Base-by-base conservation (phyloP, 2,888 invertebrate genomes). In the Sarcophaga variegata region DNA sequence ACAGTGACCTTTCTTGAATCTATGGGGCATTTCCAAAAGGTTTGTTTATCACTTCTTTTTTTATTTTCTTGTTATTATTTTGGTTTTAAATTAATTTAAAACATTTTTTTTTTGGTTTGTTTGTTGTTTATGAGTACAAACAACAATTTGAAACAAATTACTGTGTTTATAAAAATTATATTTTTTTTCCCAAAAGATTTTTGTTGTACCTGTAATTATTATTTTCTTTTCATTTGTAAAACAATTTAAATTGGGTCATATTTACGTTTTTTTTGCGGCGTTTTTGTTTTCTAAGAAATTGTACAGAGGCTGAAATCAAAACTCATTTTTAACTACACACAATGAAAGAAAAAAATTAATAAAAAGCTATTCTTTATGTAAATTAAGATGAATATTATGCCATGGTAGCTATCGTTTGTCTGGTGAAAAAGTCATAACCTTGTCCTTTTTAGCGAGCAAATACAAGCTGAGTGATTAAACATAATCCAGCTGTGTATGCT, bases 111-210 rank as follows among this genome's bases (percentile, higher is more conserved):
- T 22, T 69, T 37, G 8, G 27, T 59, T 71, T 27, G 25, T 72
- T 83, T 47, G 72, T 70, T 74, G 37, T 37, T 49, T 79, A 81
- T 49, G 47, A 20, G 47, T 49, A 45, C 88, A 60, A 88, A 88
- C 89, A 90, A 88, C 88, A 37, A 10, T 37, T 88, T 79, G 83
- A 37, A 86, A 63, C 64, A 81, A 79, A 82, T 79, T 79, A 60
- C 47, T 37, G 54, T 71, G 77, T 88, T 89, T 88, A 89, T 90
- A 91, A 10, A 17, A 22, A 88, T 90, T 90, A 90, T 89, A 87
- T 84, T 89, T 83, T 84, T 62, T 70, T 27, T 60, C 37, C 27
- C 14, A 20, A 27, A 54, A 17, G 6, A 25, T 4, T 64, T 20
- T 72, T 81, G 37, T 74, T 37, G 60, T 76, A 83, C 81, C 88